A percentile compares a stretch with the other conserved stretches of the same genome.
These are phyloP conservation scores for Dipodomys spectabilis DNA, from an alignment of 2,113 vertebrate genomes.

Conservation along the genomic window DNA sequence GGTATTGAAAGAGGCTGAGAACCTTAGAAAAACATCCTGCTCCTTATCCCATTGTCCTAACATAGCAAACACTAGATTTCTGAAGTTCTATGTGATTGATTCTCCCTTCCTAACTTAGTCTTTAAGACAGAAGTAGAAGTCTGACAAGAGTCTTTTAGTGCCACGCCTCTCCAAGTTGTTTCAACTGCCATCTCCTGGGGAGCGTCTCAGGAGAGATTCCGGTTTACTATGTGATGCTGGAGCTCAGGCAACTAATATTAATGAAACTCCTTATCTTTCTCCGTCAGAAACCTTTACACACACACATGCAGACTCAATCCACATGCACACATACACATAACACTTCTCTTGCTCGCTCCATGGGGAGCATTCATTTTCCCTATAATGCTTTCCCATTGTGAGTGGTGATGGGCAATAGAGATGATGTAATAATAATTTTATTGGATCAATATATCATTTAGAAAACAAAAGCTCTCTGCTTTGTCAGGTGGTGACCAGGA, in stretches of 20 bases:
- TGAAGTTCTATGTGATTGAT: not conserved
- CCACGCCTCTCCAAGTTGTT: not conserved
- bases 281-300: conserved; percentile 31
- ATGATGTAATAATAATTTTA: conserved; percentile 84
- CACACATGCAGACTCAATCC: not conserved
- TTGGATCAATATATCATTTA: conserved; percentile 86
- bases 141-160: not conserved
- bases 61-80: not conserved
- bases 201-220: not conserved
- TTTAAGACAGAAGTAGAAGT: not conserved
- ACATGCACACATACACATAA: not conserved
- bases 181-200: not conserved
- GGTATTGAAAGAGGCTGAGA: not conserved
- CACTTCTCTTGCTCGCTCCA: conserved; percentile 51
- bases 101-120: not conserved
- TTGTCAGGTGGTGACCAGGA: conserved; percentile 73
- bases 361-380: conserved; percentile 79
- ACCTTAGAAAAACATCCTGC: not conserved
- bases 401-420: conserved; percentile 77
- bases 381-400: conserved; percentile 73
- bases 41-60: not conserved
- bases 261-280: conserved; percentile 44
- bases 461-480: conserved; percentile 81
- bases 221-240: not conserved
- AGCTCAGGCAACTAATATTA: not conserved